Evolutionary conservation across 2,888 invertebrate genomes (phyloP).

Genomic region (Pinctada fucata): DNA sequence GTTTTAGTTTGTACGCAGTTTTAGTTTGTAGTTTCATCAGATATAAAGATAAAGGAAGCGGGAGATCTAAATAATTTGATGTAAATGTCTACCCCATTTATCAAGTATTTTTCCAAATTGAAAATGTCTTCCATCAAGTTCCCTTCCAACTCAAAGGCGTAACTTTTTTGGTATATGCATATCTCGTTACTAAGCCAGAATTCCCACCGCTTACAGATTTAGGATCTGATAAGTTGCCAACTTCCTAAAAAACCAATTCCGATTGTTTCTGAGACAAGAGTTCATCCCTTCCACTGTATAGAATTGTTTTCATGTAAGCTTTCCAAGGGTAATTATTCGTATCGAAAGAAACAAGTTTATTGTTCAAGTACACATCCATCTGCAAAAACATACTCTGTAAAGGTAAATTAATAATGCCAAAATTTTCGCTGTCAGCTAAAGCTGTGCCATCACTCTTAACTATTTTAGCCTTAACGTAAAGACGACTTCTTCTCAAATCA

Average conservation of each 20-base stretch:
- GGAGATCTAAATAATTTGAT: slow-evolving; percentile 26
- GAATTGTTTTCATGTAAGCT: slow-evolving; percentile 23
- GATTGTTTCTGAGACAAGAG: slow-evolving; percentile 26
- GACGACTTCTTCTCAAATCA: too few relatives aligned
- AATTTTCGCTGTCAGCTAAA: slow-evolving; percentile 20
- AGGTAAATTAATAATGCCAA: slow-evolving; percentile 31
- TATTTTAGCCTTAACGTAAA: too few relatives aligned
- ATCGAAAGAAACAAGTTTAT: too few relatives aligned
- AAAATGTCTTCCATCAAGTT: too few relatives aligned
- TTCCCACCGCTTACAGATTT: slow-evolving; percentile 19
- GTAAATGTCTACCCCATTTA: slow-evolving; percentile 29
- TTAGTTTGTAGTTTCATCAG: slow-evolving; percentile 12
- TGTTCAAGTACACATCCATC: slow-evolving; percentile 35
- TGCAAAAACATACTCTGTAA: slow-evolving; percentile 31
- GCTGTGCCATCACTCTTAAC: slow-evolving; percentile 20
- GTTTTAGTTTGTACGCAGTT: slow-evolving; percentile 22
- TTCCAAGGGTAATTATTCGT: too few relatives aligned
- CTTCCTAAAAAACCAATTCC: slow-evolving; percentile 28
- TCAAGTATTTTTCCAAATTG: slow-evolving; percentile 29
- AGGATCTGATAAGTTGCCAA: slow-evolving; percentile 15
- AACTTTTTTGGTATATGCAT: slow-evolving; percentile 29
- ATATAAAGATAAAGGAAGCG: slow-evolving; percentile 18
- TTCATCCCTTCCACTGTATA: slow-evolving; percentile 16
- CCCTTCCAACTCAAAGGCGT: too few relatives aligned
- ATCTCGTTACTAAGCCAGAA: slow-evolving; percentile 28